phyloP scores from a whole-genome alignment of 1,140 invertebrate species.

The Ceratitis capitata region DNA sequence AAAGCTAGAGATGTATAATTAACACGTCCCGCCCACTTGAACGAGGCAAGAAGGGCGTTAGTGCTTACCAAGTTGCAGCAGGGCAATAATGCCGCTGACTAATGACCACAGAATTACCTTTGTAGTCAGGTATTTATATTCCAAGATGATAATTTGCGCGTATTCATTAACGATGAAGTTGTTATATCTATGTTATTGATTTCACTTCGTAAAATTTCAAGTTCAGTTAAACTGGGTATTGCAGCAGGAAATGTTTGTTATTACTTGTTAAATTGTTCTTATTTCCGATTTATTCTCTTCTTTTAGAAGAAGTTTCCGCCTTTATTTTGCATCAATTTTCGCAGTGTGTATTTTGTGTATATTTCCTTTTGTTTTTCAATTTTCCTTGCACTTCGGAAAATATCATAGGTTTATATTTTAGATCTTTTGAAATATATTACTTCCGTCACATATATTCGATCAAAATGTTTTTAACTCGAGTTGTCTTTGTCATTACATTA shows the following conservation, averaged over 20 bases:
- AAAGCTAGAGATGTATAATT: not conserved
- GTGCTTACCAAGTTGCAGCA: not conserved
- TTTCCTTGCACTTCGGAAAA: conserved; percentile 29
- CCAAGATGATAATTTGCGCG: not conserved
- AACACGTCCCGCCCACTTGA: conserved; percentile 9
- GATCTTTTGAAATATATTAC: not conserved
- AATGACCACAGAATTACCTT: not conserved
- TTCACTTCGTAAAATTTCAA: not conserved
- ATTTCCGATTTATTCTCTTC: not conserved
- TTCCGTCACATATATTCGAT: not conserved
- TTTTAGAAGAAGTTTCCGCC: conserved; percentile 13
- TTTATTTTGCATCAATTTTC: conserved; percentile 37
- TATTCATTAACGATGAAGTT: not conserved
- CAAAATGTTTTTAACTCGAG: not conserved
- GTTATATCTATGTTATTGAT: not conserved
- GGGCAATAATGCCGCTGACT: not conserved
- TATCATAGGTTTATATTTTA: conserved; percentile 6
- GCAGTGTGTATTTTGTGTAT: conserved; percentile 42
- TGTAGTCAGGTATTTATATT: not conserved
- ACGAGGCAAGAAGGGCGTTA: not conserved
- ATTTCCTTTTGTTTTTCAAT: conserved; percentile 29
- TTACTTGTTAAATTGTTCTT: not conserved
- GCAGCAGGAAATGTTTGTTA: not conserved
- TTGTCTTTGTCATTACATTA: not conserved
- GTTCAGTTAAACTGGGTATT: not conserved